Evolutionary conservation across 2,888 invertebrate genomes (phyloP), one percentile per base, ranked within the genome.

Genomic region (Sphinx pinastri): DNA sequence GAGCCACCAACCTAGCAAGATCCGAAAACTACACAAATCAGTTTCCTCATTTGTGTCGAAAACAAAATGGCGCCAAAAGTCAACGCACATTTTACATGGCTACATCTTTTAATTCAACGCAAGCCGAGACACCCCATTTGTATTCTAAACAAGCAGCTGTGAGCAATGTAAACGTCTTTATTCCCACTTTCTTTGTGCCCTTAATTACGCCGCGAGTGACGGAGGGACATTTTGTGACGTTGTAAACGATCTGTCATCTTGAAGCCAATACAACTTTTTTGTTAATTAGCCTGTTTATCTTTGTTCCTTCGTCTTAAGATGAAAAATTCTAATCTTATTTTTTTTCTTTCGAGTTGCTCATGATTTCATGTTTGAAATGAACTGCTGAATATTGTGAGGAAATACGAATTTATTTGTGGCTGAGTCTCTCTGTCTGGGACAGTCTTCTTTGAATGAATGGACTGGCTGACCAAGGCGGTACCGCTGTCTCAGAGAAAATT

Each of bases 161-260:
- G 54, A 47, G 52, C 54, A 45, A 25, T 59, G 51, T 68, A 31
- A 58, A 63, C 63, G 49, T 63, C 63, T 51, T 63, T 69, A 77
- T 76, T 79, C 77, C 76, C 78, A 78, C 60, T 79, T 72, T 72
- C 59, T 67, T 68, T 71, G 63, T 68, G 71, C 69, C 76, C 73
- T 76, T 87, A 88, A 88, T 88, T 87, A 88, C 75, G 79, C 77
- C 74, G 72, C 73, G 76, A 84, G 87, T 86, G 88, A 84, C 54
- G 58, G 45, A 49, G 52, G 74, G 88, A 90, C 91, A 90, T 91
- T 89, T 86, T 88, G 86, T 88, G 75, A 81, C 78, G 80, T 77
- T 92, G 93, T 92, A 89, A 92, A 87, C 91, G 86, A 92, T 92
- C 92, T 92, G 93, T 93, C 92, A 92, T 83, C 82, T 80, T 80